Conservation (phyloP, 2,113 vertebrate species). For the Chaetodon trifascialis region DNA sequence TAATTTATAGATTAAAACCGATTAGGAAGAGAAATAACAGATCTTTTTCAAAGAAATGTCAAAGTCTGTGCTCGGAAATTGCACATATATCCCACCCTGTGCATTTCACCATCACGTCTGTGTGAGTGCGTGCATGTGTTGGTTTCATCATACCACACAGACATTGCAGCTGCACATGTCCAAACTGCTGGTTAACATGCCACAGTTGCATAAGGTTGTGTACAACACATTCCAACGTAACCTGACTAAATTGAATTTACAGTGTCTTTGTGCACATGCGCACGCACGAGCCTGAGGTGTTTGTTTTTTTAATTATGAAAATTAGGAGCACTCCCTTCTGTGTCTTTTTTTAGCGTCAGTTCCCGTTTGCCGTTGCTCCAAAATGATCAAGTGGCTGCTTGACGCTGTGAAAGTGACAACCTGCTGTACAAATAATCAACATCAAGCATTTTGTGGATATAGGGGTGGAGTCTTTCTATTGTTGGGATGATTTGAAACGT, state of each 20-base stretch:
- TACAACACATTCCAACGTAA: constrained; percentile 9
- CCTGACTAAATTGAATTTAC: background rate
- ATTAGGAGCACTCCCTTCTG: background rate
- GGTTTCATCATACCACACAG: constrained; percentile 43
- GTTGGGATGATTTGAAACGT: background rate
- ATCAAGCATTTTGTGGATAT: background rate
- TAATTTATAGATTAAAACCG: background rate
- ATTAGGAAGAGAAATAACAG: background rate
- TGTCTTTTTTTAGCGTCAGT: background rate
- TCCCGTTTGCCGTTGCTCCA: background rate
- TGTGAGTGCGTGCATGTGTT: background rate
- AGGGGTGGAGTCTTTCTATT: background rate
- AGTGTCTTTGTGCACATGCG: background rate
- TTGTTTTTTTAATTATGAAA: background rate
- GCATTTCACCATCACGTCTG: constrained; percentile 42
- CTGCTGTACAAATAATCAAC: background rate
- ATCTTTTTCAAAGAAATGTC: constrained; percentile 3
- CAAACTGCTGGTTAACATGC: constrained; percentile 49
- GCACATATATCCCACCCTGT: constrained; percentile 30
- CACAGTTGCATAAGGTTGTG: constrained; percentile 19
- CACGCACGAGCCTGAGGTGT: too few species aligned
- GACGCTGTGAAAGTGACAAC: background rate
- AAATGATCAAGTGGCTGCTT: background rate
- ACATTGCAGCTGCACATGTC: constrained; percentile 44
- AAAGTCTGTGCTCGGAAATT: constrained; percentile 35